These are phyloP conservation scores for Labrus mixtus DNA, from an alignment of 2,113 vertebrate genomes.

Conservation along the genomic window DNA sequence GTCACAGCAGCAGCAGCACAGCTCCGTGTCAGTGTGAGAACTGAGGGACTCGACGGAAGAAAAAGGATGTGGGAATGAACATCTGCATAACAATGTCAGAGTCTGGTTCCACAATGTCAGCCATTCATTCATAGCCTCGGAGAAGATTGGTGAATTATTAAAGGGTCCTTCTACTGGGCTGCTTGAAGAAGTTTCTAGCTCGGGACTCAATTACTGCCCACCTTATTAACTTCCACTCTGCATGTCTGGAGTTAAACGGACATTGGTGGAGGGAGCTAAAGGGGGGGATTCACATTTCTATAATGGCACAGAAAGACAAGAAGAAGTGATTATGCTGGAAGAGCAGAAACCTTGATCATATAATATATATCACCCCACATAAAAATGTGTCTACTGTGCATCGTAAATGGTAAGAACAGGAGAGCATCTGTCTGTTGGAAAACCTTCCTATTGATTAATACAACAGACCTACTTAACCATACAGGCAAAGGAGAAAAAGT, in stretches of 20 bases:
- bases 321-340: constrained; percentile 1
- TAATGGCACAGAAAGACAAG: constrained; percentile 28
- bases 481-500: not conserved
- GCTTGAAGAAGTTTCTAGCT: constrained; percentile 63
- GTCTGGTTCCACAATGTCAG: constrained; percentile 75
- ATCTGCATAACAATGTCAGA: constrained; percentile 81
- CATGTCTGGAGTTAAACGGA: constrained; percentile 47
- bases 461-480: constrained; percentile 24
- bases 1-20: constrained; percentile 55
- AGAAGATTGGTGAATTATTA: constrained; percentile 79
- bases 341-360: not conserved
- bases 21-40: constrained; percentile 48
- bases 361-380: constrained; percentile 11
- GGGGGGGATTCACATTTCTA: constrained; percentile 29
- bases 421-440: constrained; percentile 2
- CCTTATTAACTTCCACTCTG: constrained; percentile 59
- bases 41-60: constrained; percentile 69
- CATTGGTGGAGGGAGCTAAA: constrained; percentile 15
- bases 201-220: constrained; percentile 62
- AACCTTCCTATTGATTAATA: constrained; percentile 11
- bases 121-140: constrained; percentile 66
- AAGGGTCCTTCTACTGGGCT: constrained; percentile 51
- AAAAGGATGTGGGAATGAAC: constrained; percentile 71
- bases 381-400: constrained; percentile 25
- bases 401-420: constrained; percentile 20